These are phyloP conservation scores for Acrocephalus arundinaceus DNA, from an alignment of 2,113 vertebrate species.

Conservation along the genomic window DNA sequence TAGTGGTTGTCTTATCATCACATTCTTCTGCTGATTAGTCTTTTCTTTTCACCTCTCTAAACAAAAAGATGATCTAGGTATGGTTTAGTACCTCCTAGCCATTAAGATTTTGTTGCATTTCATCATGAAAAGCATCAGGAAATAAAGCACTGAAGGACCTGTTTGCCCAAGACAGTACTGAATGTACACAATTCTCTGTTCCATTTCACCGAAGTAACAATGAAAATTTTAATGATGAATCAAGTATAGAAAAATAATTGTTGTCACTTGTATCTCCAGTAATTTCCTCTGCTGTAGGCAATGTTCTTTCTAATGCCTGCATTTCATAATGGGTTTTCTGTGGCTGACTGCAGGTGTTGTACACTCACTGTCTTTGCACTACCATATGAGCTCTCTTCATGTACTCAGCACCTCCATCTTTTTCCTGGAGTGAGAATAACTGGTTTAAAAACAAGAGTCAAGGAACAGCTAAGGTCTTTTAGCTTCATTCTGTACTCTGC, in stretches of 20 bases:
- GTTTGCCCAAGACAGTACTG: background rate
- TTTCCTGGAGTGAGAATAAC: background rate
- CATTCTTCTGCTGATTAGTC: background rate
- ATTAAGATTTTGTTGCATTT: background rate
- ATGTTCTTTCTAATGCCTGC: background rate
- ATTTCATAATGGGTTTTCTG: background rate
- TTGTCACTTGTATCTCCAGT: background rate
- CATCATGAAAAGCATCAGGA: background rate
- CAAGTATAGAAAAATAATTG: background rate
- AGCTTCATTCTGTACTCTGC: background rate
- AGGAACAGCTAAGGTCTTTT: background rate
- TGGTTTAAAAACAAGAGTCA: background rate
- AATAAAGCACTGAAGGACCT: background rate
- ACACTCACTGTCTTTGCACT: background rate
- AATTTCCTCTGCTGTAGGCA: background rate
- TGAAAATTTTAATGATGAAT: background rate
- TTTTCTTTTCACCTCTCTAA: background rate
- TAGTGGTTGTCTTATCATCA: background rate
- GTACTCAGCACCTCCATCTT: background rate
- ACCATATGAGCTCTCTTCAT: background rate
- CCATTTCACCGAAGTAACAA: background rate
- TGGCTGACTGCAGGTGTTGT: background rate
- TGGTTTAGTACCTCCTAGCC: background rate
- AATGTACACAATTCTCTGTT: background rate
- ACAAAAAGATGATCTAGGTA: background rate